phyloP scores from a whole-genome alignment of 2,797 vertebrate genomes.

The Pangasius larnaudii region DNA sequence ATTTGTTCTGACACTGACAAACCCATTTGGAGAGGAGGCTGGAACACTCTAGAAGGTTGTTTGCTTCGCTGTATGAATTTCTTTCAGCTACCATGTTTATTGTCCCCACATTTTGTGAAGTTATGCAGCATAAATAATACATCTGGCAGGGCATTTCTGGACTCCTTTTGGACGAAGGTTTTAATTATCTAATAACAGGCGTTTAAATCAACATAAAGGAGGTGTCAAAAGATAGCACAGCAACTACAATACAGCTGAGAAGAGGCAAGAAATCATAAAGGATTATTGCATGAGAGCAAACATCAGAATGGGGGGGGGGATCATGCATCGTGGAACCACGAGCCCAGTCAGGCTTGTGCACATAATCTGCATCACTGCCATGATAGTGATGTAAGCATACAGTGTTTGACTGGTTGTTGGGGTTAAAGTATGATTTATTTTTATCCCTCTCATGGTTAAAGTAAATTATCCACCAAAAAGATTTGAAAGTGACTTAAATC shows the following conservation, averaged over 20 bases:
- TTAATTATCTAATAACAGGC: neutral
- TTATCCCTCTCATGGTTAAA: neutral
- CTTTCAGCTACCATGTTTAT: neutral
- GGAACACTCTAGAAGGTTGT: neutral
- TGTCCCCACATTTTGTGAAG: neutral
- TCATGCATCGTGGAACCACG: neutral
- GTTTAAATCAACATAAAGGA: neutral
- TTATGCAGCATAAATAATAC: neutral
- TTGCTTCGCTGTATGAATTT: neutral
- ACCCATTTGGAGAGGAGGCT: neutral
- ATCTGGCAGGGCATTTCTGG: neutral
- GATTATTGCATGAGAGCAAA: conserved; percentile 5
- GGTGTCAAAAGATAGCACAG: neutral
- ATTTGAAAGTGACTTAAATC: neutral
- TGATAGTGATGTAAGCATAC: neutral
- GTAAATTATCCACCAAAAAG: neutral
- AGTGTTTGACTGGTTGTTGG: neutral
- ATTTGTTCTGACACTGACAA: neutral
- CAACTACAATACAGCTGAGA: neutral
- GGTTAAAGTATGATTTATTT: conserved; percentile 21
- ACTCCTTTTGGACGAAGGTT: neutral
- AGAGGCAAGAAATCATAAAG: neutral
- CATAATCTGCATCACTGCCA: conserved; percentile 13
- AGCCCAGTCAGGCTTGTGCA: conserved; percentile 3
- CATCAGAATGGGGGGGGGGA: neutral